Evolutionary conservation across 2,888 invertebrate genomes (phyloP).

Genomic region (Bellardia bayeri): DNA sequence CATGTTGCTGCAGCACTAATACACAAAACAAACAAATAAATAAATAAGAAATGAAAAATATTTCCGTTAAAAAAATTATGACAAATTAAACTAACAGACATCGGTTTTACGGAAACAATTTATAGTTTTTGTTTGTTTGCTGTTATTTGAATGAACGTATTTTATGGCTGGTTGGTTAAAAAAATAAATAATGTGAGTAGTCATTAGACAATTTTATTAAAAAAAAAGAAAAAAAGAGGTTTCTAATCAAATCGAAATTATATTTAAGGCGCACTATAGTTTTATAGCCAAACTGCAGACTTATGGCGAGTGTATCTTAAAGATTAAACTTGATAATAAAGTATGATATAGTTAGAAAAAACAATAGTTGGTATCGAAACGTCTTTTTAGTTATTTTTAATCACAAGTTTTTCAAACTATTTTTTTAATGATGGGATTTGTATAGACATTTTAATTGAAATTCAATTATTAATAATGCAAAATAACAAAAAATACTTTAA

Average conservation of each 20-base stretch:
- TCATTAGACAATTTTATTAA: neutral
- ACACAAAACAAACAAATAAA: neutral
- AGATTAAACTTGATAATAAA: neutral
- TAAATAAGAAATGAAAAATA: constrained; percentile 22
- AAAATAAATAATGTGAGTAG: neutral
- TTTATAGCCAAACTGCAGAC: neutral
- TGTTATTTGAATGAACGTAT: neutral
- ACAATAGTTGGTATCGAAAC: neutral
- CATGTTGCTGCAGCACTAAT: neutral
- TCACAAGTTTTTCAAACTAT: neutral
- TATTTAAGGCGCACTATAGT: neutral
- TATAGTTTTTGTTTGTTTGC: neutral
- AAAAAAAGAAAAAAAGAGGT: neutral
- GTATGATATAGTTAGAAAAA: neutral
- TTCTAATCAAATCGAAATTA: neutral
- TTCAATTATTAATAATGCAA: neutral
- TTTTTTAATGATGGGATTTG: neutral
- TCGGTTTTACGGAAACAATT: constrained; percentile 28
- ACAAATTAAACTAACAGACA: constrained; percentile 1
- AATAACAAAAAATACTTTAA: neutral
- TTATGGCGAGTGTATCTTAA: neutral
- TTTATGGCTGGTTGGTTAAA: neutral
- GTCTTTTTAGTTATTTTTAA: neutral
- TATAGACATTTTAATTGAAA: neutral
- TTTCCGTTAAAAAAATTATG: constrained; percentile 23